Evolutionary conservation across 2,888 invertebrate genomes (phyloP), one percentile per base, ranked within the genome.

Genomic region (Standfussiana lucernea): DNA sequence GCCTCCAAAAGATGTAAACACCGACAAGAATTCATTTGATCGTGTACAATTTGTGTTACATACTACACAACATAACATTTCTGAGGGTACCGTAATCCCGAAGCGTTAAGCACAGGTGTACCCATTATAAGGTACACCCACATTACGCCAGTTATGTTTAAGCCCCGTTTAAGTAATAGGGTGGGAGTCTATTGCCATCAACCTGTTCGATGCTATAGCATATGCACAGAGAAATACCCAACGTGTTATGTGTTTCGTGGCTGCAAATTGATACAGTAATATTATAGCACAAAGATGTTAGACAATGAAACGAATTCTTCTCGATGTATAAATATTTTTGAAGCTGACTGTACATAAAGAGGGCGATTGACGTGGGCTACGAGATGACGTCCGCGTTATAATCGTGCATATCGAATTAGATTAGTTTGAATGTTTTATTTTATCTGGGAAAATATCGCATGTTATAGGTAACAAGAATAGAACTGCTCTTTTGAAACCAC

Each of bases 401-500:
- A 78, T 84, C 82, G 18, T 65, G 61, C 67, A 69, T 72, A 62
- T 66, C 64, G 37, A 75, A 85, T 77, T 62, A 61, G 37, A 71
- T 40, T 47, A 53, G n/a, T 37, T 40, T 32, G 15, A n/a, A 66
- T 21, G 18, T 53, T 56, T 56, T 32, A 67, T 67, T n/a, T 15
- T 35, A 21, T 37, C 0, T n/a, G 21, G 11, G 0, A 64, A 35
- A 21, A 5, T 8, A 21, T 11, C 24, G 2, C 47, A 7, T 47
- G 45, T 24, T 40, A 3, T 21, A 0, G 18, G 32, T 32, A 45
- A 45, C 37, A 24, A 11, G 4, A 4, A 45, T 45, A 73, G 35
- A 37, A 28, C 40, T 42, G 42, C 15, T 73, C 1, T 4, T 35
- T 45, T 45, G 2, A 32, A 28, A 40, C 7, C 69, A 32, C 15